A percentile compares a stretch with the other conserved stretches of the same genome.
Conservation (phyloP, 2,797 vertebrate genomes). For the Sparidentex hasta region DNA sequence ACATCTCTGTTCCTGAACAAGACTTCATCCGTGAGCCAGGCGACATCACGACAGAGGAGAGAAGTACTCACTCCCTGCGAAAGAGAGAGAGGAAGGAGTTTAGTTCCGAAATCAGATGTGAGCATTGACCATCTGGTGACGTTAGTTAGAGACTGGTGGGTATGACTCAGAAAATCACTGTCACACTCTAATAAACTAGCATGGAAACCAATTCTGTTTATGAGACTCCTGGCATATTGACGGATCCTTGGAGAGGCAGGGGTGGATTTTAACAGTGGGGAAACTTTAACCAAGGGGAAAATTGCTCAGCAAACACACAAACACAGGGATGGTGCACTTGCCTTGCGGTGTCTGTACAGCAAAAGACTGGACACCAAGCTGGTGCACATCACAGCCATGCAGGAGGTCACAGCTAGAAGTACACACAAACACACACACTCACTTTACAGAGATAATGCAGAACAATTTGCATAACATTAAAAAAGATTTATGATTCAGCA, state of each 20-base stretch:
- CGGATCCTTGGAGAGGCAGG: slow-evolving; percentile 45
- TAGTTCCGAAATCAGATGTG: slow-evolving; percentile 34
- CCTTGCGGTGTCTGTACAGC: slow-evolving; percentile 88
- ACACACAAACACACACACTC: slow-evolving; percentile 1
- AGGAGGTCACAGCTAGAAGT: slow-evolving; percentile 83
- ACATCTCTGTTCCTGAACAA: slow-evolving; percentile 89
- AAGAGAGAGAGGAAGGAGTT: slow-evolving; percentile 31
- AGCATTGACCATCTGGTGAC: slow-evolving; percentile 60
- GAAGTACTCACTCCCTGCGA: slow-evolving; percentile 87
- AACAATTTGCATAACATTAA: slow-evolving; percentile 38
- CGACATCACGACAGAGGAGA: slow-evolving; percentile 87
- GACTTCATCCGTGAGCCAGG: slow-evolving; percentile 90
- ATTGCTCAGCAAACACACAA: slow-evolving; percentile 10
- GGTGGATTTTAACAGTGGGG: slow-evolving; percentile 40
- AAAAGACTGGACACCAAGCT: slow-evolving; percentile 88
- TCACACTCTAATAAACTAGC: slow-evolving; percentile 56
- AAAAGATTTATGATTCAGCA: slow-evolving; percentile 30
- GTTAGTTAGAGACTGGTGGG: slow-evolving; percentile 48
- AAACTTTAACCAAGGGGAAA: slow-evolving; percentile 3
- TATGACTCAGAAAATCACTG: slow-evolving; percentile 69
- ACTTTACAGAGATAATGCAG: slow-evolving; percentile 13
- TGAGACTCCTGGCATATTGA: slow-evolving; percentile 56
- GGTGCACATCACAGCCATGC: slow-evolving; percentile 89
- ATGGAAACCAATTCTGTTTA: slow-evolving; percentile 69
- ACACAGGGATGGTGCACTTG: slow-evolving; percentile 57